A percentile compares a stretch with the other conserved stretches of the same genome.
Conservation (phyloP, 2,797 vertebrate species). For the Gallinago nigripennis region DNA sequence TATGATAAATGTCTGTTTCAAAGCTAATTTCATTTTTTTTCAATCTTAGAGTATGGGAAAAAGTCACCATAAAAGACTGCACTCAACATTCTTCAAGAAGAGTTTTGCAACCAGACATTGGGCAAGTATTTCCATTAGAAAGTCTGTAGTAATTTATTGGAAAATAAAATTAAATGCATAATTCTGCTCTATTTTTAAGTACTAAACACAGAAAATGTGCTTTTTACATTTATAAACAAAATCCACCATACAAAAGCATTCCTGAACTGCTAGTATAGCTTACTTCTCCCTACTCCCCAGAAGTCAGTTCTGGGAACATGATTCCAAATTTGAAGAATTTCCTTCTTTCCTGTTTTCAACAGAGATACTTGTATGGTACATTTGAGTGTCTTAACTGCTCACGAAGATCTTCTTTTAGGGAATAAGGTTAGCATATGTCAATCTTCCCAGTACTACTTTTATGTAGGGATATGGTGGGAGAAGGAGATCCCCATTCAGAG, state of each 20-base stretch:
- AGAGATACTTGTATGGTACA: not conserved
- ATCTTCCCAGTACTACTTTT: not conserved
- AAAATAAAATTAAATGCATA: not conserved
- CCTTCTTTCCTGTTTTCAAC: not conserved
- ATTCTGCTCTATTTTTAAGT: not conserved
- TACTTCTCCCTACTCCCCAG: not conserved
- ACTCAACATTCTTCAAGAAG: not conserved
- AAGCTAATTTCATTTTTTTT: not conserved
- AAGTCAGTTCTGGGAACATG: not conserved
- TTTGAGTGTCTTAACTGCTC: not conserved
- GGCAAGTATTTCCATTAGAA: not conserved
- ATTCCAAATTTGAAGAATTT: not conserved
- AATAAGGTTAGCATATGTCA: not conserved
- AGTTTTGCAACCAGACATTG: not conserved
- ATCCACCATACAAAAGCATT: not conserved
- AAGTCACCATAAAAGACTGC: not conserved
- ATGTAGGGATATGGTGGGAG: not conserved
- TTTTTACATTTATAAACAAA: not conserved
- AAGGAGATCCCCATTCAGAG: not conserved
- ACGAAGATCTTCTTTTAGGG: not conserved
- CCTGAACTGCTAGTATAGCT: accelerated
- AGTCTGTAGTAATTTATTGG: accelerated
- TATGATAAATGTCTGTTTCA: not conserved
- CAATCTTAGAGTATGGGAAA: not conserved
- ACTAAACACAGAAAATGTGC: not conserved